Evolutionary conservation across 2,113 vertebrate species (phyloP).

Genomic region (Orycteropus afer): DNA sequence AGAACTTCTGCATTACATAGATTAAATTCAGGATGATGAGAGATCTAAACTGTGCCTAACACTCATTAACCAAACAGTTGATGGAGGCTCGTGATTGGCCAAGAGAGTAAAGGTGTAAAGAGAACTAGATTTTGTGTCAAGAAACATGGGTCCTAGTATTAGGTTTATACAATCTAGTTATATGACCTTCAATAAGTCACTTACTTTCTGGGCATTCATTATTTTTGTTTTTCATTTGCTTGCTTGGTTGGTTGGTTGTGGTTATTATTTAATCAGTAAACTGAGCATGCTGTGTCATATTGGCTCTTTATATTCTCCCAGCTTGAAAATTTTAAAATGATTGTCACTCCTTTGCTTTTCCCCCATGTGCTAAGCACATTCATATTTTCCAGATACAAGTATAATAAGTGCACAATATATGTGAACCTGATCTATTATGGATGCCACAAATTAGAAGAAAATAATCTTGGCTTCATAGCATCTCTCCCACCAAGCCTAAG

Average conservation of each 20-base stretch:
- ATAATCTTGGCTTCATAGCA: not conserved
- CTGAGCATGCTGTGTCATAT: not conserved
- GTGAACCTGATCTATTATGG: not conserved
- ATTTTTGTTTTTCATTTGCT: not conserved
- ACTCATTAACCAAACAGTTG: not conserved
- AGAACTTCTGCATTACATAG: not conserved
- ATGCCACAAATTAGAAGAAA: constrained; percentile 37
- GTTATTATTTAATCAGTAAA: constrained; percentile 28
- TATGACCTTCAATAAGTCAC: not conserved
- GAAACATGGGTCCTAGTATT: not conserved
- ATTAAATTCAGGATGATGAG: not conserved
- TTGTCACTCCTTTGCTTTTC: constrained; percentile 18
- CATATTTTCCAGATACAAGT: constrained; percentile 13
- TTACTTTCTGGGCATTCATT: not conserved
- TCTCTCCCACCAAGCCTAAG: not conserved
- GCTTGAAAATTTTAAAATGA: not conserved
- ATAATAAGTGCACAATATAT: not conserved
- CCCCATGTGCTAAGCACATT: not conserved
- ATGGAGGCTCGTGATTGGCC: not conserved
- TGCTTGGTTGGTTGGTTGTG: too few species aligned
- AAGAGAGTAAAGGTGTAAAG: not conserved
- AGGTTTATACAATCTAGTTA: not conserved
- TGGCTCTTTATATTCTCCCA: not conserved
- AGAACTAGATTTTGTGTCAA: not conserved
- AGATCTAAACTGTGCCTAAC: not conserved